Percentiles rank a stretch among this genome's conserved stretches.
These are phyloP conservation scores for Netelia inedita DNA, from an alignment of 2,888 invertebrate species.

Conservation along the genomic window DNA sequence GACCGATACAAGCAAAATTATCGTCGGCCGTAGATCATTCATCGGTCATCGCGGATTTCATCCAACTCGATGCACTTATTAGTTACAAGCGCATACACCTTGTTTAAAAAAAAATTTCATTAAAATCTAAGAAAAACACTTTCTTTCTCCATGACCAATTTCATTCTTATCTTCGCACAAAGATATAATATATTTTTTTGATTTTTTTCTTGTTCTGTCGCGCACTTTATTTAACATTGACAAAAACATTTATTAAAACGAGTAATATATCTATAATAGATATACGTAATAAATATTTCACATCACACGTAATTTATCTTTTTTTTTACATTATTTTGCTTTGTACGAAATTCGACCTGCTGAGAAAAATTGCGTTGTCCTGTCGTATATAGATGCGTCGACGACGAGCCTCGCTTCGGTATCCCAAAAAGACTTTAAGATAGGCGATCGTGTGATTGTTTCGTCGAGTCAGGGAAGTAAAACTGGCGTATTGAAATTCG, in stretches of 20 bases:
- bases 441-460: slow-evolving; percentile 97
- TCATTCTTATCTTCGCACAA: background rate
- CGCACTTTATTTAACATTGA: background rate
- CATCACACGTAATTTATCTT: background rate
- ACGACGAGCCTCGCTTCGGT: slow-evolving; percentile 85
- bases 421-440: slow-evolving; percentile 88
- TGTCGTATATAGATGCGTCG: slow-evolving; percentile 84
- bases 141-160: background rate
- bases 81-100: background rate
- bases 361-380: slow-evolving; percentile 17
- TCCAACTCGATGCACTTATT: background rate
- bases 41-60: background rate
- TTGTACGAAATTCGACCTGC: background rate
- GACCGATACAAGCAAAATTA: slow-evolving; percentile 74
- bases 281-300: background rate
- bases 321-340: slow-evolving; percentile 1
- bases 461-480: slow-evolving; percentile 95
- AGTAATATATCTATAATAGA: background rate
- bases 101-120: background rate
- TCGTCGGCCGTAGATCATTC: slow-evolving; percentile 66
- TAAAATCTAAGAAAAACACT: background rate
- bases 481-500: slow-evolving; percentile 93
- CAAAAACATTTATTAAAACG: background rate
- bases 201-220: background rate
- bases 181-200: background rate